Base-by-base conservation (phyloP, 1,140 invertebrate species). In the Magallana ariakensis region DNA sequence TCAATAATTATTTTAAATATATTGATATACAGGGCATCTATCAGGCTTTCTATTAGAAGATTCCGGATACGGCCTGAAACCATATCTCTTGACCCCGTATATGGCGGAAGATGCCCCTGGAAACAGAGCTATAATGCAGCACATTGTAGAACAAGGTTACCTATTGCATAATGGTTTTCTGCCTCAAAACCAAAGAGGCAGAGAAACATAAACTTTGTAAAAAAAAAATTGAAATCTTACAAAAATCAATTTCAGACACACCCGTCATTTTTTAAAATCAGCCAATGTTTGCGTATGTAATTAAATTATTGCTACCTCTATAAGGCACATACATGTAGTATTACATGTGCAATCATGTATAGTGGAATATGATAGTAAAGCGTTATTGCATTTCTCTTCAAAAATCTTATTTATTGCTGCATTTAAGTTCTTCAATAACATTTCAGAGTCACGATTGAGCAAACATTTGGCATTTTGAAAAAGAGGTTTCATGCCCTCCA, bases 401-500 rank as follows among this genome's bases (percentile, higher is more conserved):
- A 15, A 60, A 15, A 15, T 13, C 57, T 15, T 60, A 33, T 33
- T 33, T 33, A 33, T 33, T 33, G 33, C 33, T 33, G 33, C 1
- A 33, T 33, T 0, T 33, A 33, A 33, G 33, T 33, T 33, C 33
- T 33, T 33, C 4, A 4, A 33, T 3, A 33, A 1, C 33, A 33
- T 60, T 13, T 60, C 57, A 55, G 86, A 57, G 81, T 87, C 26
- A 16, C 75, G 13, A 80, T 84, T 57, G 83, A 87, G 80, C 82
- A 84, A 60, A 87, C 86, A 33, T 87, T 80, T 80, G 86, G 86
- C 2, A 84, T 87, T 8, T 19, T 84, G 53, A 87, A 87, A 55
- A 75, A 80, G 19, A 87, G 86, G 19, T 87, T 87, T 22, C 55
- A 80, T 13, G 19, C 57, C 26, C 54, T 85, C n/a, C 66, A 80